Base-by-base conservation (phyloP, 2,797 vertebrate species). In the Sebastes wilsoni region DNA sequence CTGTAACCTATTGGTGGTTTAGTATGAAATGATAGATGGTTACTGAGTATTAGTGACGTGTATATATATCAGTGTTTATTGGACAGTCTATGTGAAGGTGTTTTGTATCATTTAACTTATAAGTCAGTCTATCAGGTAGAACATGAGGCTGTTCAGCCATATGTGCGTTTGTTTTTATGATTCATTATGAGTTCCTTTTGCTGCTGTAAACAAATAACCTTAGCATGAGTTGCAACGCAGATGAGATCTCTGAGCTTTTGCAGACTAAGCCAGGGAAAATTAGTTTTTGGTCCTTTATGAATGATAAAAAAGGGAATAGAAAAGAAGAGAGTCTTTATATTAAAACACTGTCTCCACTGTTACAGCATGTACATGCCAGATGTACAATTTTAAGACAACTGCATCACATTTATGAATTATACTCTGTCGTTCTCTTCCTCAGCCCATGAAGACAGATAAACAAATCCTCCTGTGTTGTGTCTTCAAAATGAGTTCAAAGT, bases 361-460 rank as follows among this genome's bases (percentile, higher is more conserved):
- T 66, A 54, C 2, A 59, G 12, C 25, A 55, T 77, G 68, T 75
- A 79, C 82, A 85, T 88, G 28, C 71, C 74, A 52, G 71, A 87
- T 85, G 75, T 67, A 89, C 73, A 70, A 52, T n/a, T 71, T 12
- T 22, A 74, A 32, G n/a, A 60, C 25, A 25, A 28, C 5, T 3
- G 62, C 30, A 32, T 75, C 20, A 61, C 5, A 79, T 69, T 2
- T 58, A 6, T 55, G 18, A n/a, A 52, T 28, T 75, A 38, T 1
- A 62, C 0, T 52, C 0, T 67, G 28, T 68, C 2, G 1, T 38
- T 76, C 23, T 13, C 30, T 52, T 82, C n/a, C 22, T 62, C 56
- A 54, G 0, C 4, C 54, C 4, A 5, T 60, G 30, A 71, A 58
- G 69, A 64, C 59, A 69, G 2, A 58, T 1, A 18, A 77, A 77